Percentiles rank a stretch among this genome's conserved stretches.
Conservation (phyloP, 2,797 vertebrate species). For the Lindbergichthys nudifrons region DNA sequence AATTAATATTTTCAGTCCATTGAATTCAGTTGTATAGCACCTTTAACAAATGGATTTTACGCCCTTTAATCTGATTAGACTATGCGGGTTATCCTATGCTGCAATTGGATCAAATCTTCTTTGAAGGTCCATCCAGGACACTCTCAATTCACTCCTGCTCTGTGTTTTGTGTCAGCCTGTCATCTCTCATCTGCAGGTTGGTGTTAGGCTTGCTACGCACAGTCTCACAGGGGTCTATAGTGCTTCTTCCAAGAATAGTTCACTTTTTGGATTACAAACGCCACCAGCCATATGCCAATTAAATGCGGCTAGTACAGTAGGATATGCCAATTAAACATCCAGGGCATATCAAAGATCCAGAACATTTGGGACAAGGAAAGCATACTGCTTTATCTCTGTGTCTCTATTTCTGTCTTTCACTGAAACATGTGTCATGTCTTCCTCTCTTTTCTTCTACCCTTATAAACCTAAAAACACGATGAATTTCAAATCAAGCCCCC, state of each 20-base stretch:
- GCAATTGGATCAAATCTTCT: slow-evolving; percentile 35
- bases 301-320: slow-evolving; percentile 52
- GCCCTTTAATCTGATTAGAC: slow-evolving; percentile 56
- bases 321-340: slow-evolving; percentile 74
- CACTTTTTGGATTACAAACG: slow-evolving; percentile 68
- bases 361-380: slow-evolving; percentile 50
- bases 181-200: slow-evolving; percentile 61
- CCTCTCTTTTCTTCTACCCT: slow-evolving; percentile 25
- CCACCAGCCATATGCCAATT: slow-evolving; percentile 73
- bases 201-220: slow-evolving; percentile 64
- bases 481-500: slow-evolving; percentile 47
- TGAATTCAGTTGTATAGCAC: slow-evolving; percentile 17
- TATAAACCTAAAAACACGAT: slow-evolving; percentile 32
- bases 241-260: slow-evolving; percentile 64
- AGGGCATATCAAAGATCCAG: slow-evolving; percentile 46
- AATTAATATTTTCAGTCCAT: slow-evolving; percentile 32
- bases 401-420: slow-evolving; percentile 43
- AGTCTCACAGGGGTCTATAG: slow-evolving; percentile 41
- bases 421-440: slow-evolving; percentile 43
- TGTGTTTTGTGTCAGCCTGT: slow-evolving; percentile 56
- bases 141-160: slow-evolving; percentile 36
- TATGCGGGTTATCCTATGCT: slow-evolving; percentile 46
- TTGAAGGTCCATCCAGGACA: slow-evolving; percentile 57
- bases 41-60: slow-evolving; percentile 42
- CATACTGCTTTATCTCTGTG: slow-evolving; percentile 35